These are phyloP conservation scores for Chrysolophus pictus DNA, from an alignment of 2,797 vertebrate genomes.

Conservation along the genomic window DNA sequence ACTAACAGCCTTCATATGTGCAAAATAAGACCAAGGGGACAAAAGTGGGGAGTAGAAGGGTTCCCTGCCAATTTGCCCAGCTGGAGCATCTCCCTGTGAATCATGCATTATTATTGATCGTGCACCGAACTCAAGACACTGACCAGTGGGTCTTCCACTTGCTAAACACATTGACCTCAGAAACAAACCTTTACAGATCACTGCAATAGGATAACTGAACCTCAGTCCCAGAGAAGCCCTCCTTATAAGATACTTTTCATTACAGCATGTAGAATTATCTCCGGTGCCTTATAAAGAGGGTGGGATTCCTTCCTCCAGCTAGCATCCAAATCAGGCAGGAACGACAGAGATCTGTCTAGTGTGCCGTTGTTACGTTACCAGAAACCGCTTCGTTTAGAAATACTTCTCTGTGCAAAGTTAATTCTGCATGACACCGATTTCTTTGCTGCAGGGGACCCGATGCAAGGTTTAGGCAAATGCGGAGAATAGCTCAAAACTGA, in stretches of 20 bases:
- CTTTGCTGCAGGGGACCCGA: slow-evolving; percentile 12
- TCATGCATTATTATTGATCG: background rate
- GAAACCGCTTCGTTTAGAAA: slow-evolving; percentile 25
- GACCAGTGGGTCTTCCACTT: slow-evolving; percentile 39
- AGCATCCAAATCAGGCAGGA: slow-evolving; percentile 49
- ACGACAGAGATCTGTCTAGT: background rate
- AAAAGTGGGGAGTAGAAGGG: slow-evolving; percentile 64
- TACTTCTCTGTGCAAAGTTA: slow-evolving; percentile 27
- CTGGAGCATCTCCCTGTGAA: background rate
- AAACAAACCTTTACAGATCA: background rate
- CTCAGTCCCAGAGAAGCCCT: slow-evolving; percentile 59
- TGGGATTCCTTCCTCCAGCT: slow-evolving; percentile 33
- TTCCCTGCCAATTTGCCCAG: slow-evolving; percentile 48
- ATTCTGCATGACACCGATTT: slow-evolving; percentile 36
- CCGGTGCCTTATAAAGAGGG: slow-evolving; percentile 73
- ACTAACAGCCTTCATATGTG: slow-evolving; percentile 77
- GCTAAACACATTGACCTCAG: slow-evolving; percentile 18
- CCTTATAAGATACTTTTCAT: slow-evolving; percentile 69
- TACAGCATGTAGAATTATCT: slow-evolving; percentile 66
- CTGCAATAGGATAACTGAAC: slow-evolving; percentile 22
- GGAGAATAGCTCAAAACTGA: slow-evolving; percentile 38
- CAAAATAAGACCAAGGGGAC: slow-evolving; percentile 76
- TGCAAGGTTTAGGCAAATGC: background rate
- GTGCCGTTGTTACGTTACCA: background rate
- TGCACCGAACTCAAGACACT: background rate